Evolutionary conservation across 2,113 vertebrate species (phyloP).

Genomic region (human): DNA sequence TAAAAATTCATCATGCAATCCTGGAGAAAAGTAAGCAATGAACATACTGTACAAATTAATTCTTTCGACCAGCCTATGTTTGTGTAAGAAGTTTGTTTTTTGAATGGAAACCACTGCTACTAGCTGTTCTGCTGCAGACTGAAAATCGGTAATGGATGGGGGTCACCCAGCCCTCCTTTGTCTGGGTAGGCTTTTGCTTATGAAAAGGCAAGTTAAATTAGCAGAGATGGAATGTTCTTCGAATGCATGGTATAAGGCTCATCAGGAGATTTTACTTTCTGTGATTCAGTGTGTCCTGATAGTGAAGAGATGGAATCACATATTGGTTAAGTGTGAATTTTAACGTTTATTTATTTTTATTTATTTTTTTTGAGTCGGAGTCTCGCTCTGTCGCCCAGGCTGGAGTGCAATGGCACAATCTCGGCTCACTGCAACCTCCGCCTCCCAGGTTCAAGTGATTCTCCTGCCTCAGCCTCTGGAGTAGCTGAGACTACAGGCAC

Average conservation of each 20-base stretch:
- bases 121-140: conserved; percentile 63
- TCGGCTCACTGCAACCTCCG: no score
- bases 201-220: conserved; percentile 75
- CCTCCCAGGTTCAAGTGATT: no score
- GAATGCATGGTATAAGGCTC: not conserved
- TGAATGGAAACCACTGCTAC: conserved; percentile 77
- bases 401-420: no score
- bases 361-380: no score
- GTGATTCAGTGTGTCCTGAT: not conserved
- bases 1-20: conserved; percentile 72
- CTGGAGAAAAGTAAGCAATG: conserved; percentile 64
- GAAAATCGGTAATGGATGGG: conserved; percentile 53
- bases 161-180: conserved; percentile 67
- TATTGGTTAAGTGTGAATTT: not conserved
- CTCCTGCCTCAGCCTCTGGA: no score
- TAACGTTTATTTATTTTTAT: not conserved
- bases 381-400: no score
- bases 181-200: conserved; percentile 59
- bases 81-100: conserved; percentile 46
- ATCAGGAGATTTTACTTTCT: not conserved
- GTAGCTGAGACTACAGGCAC: no score
- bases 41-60: conserved; percentile 75
- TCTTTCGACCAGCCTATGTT: conserved; percentile 65
- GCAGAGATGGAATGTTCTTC: conserved; percentile 11
- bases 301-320: not conserved